phyloP scores from a whole-genome alignment of 1,140 invertebrate genomes.

The Drosophila pachea region DNA sequence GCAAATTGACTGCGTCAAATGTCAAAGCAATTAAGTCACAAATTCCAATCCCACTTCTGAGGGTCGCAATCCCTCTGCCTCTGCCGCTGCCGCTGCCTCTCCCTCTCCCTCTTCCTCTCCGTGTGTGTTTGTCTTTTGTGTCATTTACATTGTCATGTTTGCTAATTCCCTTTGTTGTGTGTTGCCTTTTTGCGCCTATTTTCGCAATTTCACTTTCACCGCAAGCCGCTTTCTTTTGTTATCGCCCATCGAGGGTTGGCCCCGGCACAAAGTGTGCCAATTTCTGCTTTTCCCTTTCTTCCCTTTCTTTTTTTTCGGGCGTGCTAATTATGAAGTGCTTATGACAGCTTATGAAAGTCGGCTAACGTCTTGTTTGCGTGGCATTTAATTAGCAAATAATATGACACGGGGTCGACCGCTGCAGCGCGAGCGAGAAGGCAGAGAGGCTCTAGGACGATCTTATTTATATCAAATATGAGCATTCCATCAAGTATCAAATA shows the following conservation, averaged over 20 bases:
- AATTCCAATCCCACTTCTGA: slow-evolving; percentile 50
- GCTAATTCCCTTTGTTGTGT: slow-evolving; percentile 71
- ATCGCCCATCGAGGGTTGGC: slow-evolving; percentile 22
- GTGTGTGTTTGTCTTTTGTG: slow-evolving; percentile 36
- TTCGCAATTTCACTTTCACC: slow-evolving; percentile 67
- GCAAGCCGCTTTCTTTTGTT: slow-evolving; percentile 54
- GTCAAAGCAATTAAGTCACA: slow-evolving; percentile 72
- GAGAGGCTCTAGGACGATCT: no score
- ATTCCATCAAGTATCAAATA: no score
- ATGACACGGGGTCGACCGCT: neutral
- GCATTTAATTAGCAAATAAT: slow-evolving; percentile 27
- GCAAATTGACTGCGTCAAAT: slow-evolving; percentile 70
- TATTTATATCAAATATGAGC: no score
- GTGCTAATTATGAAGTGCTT: slow-evolving; percentile 65
- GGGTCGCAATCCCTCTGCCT: slow-evolving; percentile 23
- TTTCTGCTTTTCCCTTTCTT: neutral
- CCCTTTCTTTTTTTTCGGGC: slow-evolving; percentile 21
- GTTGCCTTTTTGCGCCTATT: slow-evolving; percentile 40
- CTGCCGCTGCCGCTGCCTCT: neutral
- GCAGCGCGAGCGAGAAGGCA: neutral
- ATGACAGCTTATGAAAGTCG: slow-evolving; percentile 53
- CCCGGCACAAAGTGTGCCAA: slow-evolving; percentile 63
- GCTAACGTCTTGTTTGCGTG: slow-evolving; percentile 18
- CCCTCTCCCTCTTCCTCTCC: slow-evolving; percentile 26
- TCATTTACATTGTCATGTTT: slow-evolving; percentile 73